phyloP scores from a whole-genome alignment of 2,113 vertebrate species.

The Nannospalax galili region DNA sequence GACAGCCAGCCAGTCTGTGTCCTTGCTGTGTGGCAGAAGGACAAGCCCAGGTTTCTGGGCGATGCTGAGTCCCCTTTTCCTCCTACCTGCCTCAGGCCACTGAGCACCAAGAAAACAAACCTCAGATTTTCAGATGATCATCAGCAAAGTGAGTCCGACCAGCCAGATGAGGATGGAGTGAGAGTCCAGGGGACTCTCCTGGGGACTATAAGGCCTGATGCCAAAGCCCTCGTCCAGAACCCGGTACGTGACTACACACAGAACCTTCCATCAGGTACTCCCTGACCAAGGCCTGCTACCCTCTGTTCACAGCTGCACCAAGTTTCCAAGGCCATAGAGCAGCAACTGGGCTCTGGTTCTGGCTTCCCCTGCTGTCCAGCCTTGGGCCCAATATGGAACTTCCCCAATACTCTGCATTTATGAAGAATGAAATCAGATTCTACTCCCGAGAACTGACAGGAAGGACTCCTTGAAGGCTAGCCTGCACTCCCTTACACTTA shows the following conservation, averaged over 20 bases:
- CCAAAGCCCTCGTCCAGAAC: neutral
- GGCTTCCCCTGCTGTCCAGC: neutral
- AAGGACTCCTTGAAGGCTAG: accelerated
- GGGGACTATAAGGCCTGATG: neutral
- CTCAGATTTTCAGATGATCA: neutral
- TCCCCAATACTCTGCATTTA: neutral
- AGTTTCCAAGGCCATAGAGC: neutral
- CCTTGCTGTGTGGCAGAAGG: neutral
- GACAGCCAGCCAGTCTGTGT: neutral
- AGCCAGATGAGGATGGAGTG: neutral
- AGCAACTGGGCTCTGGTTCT: neutral
- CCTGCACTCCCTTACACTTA: neutral
- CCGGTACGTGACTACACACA: neutral
- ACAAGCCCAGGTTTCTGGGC: no score
- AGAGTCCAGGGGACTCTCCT: no score
- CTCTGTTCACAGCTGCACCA: no score
- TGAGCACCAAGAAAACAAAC: neutral
- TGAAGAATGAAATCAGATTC: no score
- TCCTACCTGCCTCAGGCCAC: neutral
- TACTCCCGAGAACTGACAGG: no score
- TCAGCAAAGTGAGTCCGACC: no score
- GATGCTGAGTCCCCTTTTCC: no score
- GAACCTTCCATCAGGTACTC: neutral
- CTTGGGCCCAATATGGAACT: neutral
- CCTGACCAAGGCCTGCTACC: neutral